Percentiles rank a stretch among this genome's conserved stretches.
Conservation (phyloP, 2,888 invertebrate species). For the Dexiosoma caninum region DNA sequence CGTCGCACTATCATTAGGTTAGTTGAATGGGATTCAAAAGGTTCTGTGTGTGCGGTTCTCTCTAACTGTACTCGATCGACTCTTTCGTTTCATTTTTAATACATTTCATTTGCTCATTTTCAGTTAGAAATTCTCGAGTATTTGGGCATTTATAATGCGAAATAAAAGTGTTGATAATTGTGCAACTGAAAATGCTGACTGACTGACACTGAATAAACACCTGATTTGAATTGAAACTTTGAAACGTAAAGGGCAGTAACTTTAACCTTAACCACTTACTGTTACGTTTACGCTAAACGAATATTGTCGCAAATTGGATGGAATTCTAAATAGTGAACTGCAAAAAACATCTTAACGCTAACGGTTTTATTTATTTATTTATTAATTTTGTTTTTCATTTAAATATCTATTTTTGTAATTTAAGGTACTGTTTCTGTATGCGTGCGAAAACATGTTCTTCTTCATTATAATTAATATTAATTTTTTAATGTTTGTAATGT, state of each 20-base stretch:
- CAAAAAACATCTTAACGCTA: constrained; percentile 16
- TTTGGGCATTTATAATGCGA: background rate
- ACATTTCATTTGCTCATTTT: constrained; percentile 20
- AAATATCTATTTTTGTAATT: background rate
- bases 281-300: background rate
- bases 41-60: constrained; percentile 78
- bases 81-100: background rate
- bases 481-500: background rate
- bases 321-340: constrained; percentile 45
- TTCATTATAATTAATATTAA: background rate
- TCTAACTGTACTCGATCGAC: constrained; percentile 52
- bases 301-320: constrained; percentile 53
- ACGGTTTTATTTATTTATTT: background rate
- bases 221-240: background rate
- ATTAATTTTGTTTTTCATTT: no score
- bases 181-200: background rate
- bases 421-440: constrained; percentile 33
- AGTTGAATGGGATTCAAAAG: constrained; percentile 79
- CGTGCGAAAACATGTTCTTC: background rate
- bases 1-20: constrained; percentile 81
- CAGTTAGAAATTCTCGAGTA: background rate
- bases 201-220: no score
- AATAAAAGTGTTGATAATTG: background rate
- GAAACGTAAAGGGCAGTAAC: background rate
- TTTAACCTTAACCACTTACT: constrained; percentile 26